phyloP scores from a whole-genome alignment of 1,140 invertebrate species.

The Drosophila paulistorum region DNA sequence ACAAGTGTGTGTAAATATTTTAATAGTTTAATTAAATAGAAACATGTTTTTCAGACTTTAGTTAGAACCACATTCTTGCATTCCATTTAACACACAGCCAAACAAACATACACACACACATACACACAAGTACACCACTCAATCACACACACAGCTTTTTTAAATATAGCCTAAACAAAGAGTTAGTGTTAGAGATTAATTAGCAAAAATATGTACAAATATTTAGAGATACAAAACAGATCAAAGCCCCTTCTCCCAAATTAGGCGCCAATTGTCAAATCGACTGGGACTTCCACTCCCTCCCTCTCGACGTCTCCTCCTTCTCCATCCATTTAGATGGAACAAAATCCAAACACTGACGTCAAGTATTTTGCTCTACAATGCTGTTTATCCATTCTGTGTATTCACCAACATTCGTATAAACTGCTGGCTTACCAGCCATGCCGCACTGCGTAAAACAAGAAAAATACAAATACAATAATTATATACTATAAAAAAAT shows the following conservation, averaged over 20 bases:
- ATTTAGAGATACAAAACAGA: conserved; percentile 50
- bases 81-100: conserved; percentile 23
- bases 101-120: conserved; percentile 35
- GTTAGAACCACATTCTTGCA: conserved; percentile 34
- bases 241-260: conserved; percentile 32
- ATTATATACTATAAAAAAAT: too few relatives aligned
- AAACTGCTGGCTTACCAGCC: conserved; percentile 85
- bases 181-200: conserved; percentile 64
- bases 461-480: too few relatives aligned
- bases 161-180: conserved; percentile 39
- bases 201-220: conserved; percentile 79
- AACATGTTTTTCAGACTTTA: conserved; percentile 81
- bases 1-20: conserved; percentile 70
- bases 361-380: conserved; percentile 50
- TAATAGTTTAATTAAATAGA: conserved; percentile 79
- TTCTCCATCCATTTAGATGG: background rate
- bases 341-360: conserved; percentile 42
- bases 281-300: background rate
- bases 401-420: conserved; percentile 84
- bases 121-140: conserved; percentile 22
- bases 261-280: conserved; percentile 56
- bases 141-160: conserved; percentile 26
- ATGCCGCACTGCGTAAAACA: conserved; percentile 84
- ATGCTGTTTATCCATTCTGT: conserved; percentile 83
- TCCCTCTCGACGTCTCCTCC: background rate